Evolutionary conservation across 2,113 vertebrate genomes (phyloP).

Genomic region (Anhinga anhinga): DNA sequence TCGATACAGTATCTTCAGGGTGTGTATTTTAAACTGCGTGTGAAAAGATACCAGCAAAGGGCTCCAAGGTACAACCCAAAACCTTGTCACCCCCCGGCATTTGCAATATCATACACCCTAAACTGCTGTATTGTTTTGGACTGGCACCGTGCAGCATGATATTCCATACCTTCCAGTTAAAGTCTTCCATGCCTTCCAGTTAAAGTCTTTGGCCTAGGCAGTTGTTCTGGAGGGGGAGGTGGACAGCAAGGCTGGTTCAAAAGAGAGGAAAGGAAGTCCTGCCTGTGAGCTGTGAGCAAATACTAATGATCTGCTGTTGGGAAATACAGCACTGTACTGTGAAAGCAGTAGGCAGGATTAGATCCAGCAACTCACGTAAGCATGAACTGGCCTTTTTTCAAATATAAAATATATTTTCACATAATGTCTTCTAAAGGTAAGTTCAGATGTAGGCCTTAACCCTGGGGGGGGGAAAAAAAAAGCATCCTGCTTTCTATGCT

Average conservation of each 20-base stretch:
- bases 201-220: not conserved
- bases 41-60: not conserved
- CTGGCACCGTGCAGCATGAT: not conserved
- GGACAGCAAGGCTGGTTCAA: not conserved
- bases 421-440: not conserved
- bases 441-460: not conserved
- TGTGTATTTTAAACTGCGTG: not conserved
- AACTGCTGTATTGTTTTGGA: not conserved
- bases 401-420: not conserved
- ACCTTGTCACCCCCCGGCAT: accelerated
- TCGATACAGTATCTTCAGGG: not conserved
- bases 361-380: not conserved
- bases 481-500: not conserved
- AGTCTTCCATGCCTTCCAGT: not conserved
- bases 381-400: not conserved
- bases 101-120: not conserved
- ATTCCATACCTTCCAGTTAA: not conserved
- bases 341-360: not conserved
- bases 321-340: not conserved
- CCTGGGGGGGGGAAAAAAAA: not conserved
- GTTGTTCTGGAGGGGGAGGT: not conserved
- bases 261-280: not conserved
- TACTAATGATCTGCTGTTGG: not conserved
- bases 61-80: not conserved
- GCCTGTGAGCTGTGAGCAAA: not conserved